Evolutionary conservation across 2,888 invertebrate species (phyloP).

Genomic region (Notodonta dromedarius): DNA sequence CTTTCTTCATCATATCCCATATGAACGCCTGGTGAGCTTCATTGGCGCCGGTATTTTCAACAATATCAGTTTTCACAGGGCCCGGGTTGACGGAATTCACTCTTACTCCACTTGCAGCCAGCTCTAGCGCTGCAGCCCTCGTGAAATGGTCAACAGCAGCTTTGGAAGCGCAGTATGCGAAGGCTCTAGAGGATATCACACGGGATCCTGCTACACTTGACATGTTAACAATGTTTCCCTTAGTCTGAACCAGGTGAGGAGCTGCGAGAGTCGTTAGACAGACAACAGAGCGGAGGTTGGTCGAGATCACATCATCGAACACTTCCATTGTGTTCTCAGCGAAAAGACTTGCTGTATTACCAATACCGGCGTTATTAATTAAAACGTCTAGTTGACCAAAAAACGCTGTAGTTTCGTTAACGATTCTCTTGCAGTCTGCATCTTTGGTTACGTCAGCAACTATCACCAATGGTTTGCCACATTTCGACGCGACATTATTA

Average conservation of each 20-base stretch:
- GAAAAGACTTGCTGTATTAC: slow-evolving; percentile 1
- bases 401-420: slow-evolving; percentile 8
- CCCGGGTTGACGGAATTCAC: slow-evolving; percentile 65
- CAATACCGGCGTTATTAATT: slow-evolving; percentile 27
- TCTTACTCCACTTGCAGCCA: slow-evolving; percentile 88
- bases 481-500: slow-evolving; percentile 11
- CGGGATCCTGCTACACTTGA: slow-evolving; percentile 18
- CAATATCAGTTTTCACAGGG: slow-evolving; percentile 9
- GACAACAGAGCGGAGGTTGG: slow-evolving; percentile 21
- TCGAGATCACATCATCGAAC: slow-evolving; percentile 15
- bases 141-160: slow-evolving; percentile 37
- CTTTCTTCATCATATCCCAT: neutral
- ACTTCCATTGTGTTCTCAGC: slow-evolving; percentile 14
- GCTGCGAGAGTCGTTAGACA: slow-evolving; percentile 24
- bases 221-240: slow-evolving; percentile 90
- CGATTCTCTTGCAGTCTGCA: slow-evolving; percentile 11
- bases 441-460: slow-evolving; percentile 16
- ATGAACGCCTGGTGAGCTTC: neutral
- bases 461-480: slow-evolving; percentile 6
- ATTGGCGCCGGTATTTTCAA: slow-evolving; percentile 2
- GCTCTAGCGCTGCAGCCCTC: slow-evolving; percentile 78
- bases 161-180: slow-evolving; percentile 28
- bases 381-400: slow-evolving; percentile 21
- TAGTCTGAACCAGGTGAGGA: slow-evolving; percentile 34
- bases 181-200: slow-evolving; percentile 2